Evolutionary conservation across 1,140 invertebrate species (phyloP), one percentile per base, ranked within the genome.

Genomic region (Lineus longissimus): DNA sequence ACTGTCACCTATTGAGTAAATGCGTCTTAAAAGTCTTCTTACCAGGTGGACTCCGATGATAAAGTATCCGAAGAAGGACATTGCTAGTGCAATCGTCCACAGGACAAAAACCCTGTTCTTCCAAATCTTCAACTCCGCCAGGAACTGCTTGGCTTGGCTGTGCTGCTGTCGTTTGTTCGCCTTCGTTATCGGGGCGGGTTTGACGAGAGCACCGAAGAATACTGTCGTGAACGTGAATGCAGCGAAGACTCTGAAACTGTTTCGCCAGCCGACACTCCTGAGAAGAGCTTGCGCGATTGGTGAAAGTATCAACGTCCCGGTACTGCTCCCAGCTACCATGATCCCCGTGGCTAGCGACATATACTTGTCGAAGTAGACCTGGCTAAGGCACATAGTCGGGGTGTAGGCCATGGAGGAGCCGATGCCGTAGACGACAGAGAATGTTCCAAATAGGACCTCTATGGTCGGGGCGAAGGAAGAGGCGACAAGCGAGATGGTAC

Each of bases 41-140:
- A 77, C 75, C 61, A 77, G 59, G 69, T 74, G 74, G 2, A 77
- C 71, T 54, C 72, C 73, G 0, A 74, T 74, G 43, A 77, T 73
- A 55, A 73, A 74, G 25, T 73, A 76, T 0, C 75, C 75, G 65
- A 77, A 77, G 71, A 74, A 72, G 1, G 70, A 73, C 4, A 67
- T 63, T 0, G 71, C 62, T 11, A 73, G 72, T 11, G 69, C 68
- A 17, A 68, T 41, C 0, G 66, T 67, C 75, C 75, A 77, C 1
- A 75, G 41, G 6, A 72, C 60, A 63, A 77, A 77, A 13, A 76
- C 71, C 23, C 69, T 29, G 62, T 73, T 72, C 60, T 73, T 77
- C 73, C 74, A 77, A 2, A 77, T 59, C 15, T 68, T 64, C 25
- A 76, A 40, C 19, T 76, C 73, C 1, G 61, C n/a, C 70, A 74